Base-by-base conservation (phyloP, 2,888 invertebrate species). In the Andrena dorsata region DNA sequence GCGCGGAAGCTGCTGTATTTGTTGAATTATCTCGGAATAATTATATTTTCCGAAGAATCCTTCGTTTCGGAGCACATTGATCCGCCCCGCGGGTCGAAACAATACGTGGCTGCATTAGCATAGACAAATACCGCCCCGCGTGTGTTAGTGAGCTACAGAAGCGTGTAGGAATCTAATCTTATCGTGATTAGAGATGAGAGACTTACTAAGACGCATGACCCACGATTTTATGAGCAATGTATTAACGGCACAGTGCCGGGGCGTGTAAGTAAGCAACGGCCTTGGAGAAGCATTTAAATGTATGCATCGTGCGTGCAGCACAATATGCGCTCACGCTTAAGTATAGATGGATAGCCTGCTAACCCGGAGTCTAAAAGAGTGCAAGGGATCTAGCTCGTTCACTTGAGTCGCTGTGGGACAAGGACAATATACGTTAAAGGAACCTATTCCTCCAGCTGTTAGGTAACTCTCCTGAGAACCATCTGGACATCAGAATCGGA, bases 231-330 rank as follows among this genome's bases (percentile, higher is more conserved):
- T 74, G 73, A 76, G 66, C 58, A 76, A 66, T 74, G 74, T 70
- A 71, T 71, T 80, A 79, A 70, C 84, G 68, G 63, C 23, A 41
- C 41, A 23, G 51, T 66, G 26, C 60, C 72, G 53, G 32, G 61
- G 74, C 76, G 73, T 80, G 80, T 85, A 60, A 51, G 83, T 81
- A 56, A 76, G 76, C 53, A 56, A 60, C 76, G 89, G 84, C 91
- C 91, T 91, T 90, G 90, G 79, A 85, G 73, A 84, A 86, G 83
- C 86, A 88, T 89, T 88, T 81, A 87, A 88, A 86, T 84, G 83
- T 86, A 88, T 87, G 83, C 84, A 84, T 84, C 75, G 74, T 84
- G 79, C 82, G 76, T 84, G 84, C 80, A 82, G 82, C 71, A 85
- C 85, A 84, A 88, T 82, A 79, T 87, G 85, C 82, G 87, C 86